These are phyloP conservation scores for Anser cygnoides DNA, from an alignment of 2,113 vertebrate genomes.

Conservation along the genomic window DNA sequence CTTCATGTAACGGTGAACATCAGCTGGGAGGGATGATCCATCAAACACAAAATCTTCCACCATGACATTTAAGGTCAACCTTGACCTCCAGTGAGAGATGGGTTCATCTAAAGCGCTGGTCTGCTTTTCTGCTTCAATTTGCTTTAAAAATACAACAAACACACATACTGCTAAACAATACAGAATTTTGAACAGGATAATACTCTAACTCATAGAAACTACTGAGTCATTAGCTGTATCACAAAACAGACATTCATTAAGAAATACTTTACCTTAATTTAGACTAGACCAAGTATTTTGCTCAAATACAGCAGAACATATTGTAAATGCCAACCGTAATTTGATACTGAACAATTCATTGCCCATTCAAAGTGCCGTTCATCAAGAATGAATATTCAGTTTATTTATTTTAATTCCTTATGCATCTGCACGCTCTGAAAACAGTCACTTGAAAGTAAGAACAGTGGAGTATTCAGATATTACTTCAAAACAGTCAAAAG, in stretches of 20 bases:
- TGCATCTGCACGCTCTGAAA: neutral
- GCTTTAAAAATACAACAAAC: conserved; percentile 52
- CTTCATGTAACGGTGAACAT: conserved; percentile 95
- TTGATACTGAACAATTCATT: neutral
- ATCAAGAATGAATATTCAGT: neutral
- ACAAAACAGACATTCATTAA: neutral
- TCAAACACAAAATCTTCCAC: conserved; percentile 93
- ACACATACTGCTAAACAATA: neutral
- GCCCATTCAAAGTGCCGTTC: neutral
- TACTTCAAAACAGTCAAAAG: neutral
- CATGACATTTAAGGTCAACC: conserved; percentile 92
- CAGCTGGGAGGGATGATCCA: conserved; percentile 88
- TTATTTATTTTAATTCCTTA: neutral
- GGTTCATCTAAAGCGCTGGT: conserved; percentile 81
- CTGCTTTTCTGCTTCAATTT: conserved; percentile 78
- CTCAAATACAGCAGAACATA: fast-evolving
- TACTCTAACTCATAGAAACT: neutral
- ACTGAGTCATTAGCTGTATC: neutral
- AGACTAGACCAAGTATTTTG: neutral
- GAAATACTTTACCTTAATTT: neutral
- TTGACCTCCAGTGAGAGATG: conserved; percentile 93
- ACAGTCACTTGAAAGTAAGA: neutral
- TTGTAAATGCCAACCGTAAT: neutral
- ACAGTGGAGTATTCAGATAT: neutral
- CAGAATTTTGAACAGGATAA: neutral